Percentiles rank a stretch among this genome's conserved stretches.
Conservation (phyloP, 2,797 vertebrate genomes). For the Harpagifer antarcticus region DNA sequence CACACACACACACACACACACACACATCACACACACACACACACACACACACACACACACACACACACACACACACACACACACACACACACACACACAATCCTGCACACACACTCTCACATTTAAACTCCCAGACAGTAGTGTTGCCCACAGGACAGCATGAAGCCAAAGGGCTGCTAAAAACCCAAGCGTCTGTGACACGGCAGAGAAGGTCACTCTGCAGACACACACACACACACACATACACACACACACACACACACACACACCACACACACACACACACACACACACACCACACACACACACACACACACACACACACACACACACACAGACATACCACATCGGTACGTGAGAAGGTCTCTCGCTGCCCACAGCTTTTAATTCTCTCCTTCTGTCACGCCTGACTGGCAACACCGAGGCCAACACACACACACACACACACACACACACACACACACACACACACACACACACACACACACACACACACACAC, state of each 20-base stretch:
- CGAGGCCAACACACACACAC: constrained; percentile 50
- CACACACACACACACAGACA: constrained; percentile 43
- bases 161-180: constrained; percentile 67
- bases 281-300: constrained; percentile 29
- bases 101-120: constrained; percentile 19
- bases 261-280: constrained; percentile 30
- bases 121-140: constrained; percentile 56
- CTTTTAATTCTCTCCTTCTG: constrained; percentile 76
- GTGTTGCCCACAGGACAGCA: constrained; percentile 51
- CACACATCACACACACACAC: neutral
- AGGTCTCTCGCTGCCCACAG: constrained; percentile 68
- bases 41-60: neutral
- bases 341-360: constrained; percentile 66
- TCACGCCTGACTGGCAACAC: constrained; percentile 76
- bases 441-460: constrained; percentile 2
- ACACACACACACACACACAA: constrained; percentile 5
- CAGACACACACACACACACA: constrained; percentile 36
- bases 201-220: constrained; percentile 72
- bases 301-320: constrained; percentile 34
- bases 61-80: constrained; percentile 10
- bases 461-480: neutral
- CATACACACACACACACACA: constrained; percentile 31
- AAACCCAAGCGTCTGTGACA: constrained; percentile 70
- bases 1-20: constrained; percentile 20
- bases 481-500: neutral